Evolutionary conservation across 2,113 vertebrate species (phyloP).

Genomic region (Petroica traversi): DNA sequence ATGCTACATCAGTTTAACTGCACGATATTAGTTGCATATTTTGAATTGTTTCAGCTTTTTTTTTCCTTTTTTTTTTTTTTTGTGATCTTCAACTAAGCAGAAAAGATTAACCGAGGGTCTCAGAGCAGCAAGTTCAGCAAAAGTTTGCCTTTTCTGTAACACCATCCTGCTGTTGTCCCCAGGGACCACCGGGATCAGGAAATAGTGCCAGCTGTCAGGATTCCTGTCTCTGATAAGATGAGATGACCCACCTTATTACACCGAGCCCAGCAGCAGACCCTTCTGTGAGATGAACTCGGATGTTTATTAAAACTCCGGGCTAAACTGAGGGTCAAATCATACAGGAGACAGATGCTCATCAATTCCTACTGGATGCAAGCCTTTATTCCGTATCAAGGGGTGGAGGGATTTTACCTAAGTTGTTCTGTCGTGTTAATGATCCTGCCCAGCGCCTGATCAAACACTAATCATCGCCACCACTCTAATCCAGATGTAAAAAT

Average conservation of each 20-base stretch:
- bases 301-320: conserved; percentile 62
- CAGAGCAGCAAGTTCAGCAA: conserved; percentile 74
- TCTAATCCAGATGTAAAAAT: conserved; percentile 61
- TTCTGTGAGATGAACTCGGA: conserved; percentile 59
- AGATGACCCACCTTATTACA: conserved; percentile 73
- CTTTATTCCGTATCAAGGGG: conserved; percentile 11
- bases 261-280: conserved; percentile 42
- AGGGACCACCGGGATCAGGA: conserved; percentile 56
- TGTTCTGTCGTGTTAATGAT: conserved; percentile 48
- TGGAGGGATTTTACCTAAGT: conserved; percentile 55
- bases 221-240: conserved; percentile 67
- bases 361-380: conserved; percentile 39
- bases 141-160: conserved; percentile 80
- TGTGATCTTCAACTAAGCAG: neutral
- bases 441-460: conserved; percentile 38
- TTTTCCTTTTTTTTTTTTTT: neutral
- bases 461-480: conserved; percentile 9
- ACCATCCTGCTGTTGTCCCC: conserved; percentile 67
- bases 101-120: conserved; percentile 68
- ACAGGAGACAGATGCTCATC: conserved; percentile 53
- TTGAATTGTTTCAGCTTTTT: conserved; percentile 30
- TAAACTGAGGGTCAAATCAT: conserved; percentile 57
- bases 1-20: conserved; percentile 76
- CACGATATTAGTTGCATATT: conserved; percentile 62
- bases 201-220: conserved; percentile 67